phyloP scores from a whole-genome alignment of 2,888 invertebrate species.

The Alloplasta piceator region DNA sequence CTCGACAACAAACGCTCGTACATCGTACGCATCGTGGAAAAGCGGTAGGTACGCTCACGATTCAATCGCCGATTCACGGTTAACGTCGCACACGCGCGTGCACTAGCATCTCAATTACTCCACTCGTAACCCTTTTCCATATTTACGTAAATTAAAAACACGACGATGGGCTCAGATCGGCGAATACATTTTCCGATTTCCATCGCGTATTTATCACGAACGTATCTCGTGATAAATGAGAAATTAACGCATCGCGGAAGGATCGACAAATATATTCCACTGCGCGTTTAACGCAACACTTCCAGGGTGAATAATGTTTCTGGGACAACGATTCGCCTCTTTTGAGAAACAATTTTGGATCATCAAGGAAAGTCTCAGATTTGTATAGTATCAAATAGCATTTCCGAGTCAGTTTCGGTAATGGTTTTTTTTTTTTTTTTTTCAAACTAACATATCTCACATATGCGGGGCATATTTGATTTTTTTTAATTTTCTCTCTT shows the following conservation, averaged over 20 bases:
- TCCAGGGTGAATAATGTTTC: background rate
- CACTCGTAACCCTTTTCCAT: slow-evolving; percentile 42
- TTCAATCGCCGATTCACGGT: slow-evolving; percentile 59
- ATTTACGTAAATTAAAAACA: slow-evolving; percentile 13
- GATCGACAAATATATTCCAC: background rate
- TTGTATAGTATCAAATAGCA: background rate
- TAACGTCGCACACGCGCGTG: slow-evolving; percentile 47
- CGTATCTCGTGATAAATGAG: slow-evolving; percentile 40
- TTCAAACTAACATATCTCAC: background rate
- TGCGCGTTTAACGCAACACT: slow-evolving; percentile 17
- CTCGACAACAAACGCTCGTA: slow-evolving; percentile 29
- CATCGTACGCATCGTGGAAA: slow-evolving; percentile 25
- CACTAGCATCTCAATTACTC: slow-evolving; percentile 60
- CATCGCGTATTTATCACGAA: slow-evolving; percentile 28
- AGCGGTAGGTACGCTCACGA: slow-evolving; percentile 31
- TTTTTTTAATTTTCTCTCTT: background rate
- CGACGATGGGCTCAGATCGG: slow-evolving; percentile 39
- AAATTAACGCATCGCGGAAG: slow-evolving; percentile 48
- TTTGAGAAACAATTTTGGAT: slow-evolving; percentile 4
- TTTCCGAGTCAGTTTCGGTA: background rate
- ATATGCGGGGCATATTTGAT: too few relatives aligned
- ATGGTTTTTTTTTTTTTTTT: background rate
- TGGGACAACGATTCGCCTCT: too few relatives aligned
- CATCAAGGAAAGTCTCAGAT: background rate
- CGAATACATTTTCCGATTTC: slow-evolving; percentile 58